Evolutionary conservation across 2,797 vertebrate species (phyloP).

Genomic region (Pseudotriccus pelzelni): DNA sequence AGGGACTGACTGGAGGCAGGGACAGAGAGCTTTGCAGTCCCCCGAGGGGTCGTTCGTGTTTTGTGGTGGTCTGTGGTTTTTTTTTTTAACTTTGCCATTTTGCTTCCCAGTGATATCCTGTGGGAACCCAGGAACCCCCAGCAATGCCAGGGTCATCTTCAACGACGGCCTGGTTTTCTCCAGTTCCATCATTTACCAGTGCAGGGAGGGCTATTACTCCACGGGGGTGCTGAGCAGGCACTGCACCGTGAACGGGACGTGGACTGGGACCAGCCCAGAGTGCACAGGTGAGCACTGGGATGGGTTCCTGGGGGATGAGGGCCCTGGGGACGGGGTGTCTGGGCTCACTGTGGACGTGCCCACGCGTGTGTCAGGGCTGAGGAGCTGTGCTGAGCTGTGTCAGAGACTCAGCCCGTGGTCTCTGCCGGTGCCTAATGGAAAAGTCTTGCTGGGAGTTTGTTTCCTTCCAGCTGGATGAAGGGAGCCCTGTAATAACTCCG

Average conservation of each 20-base stretch:
- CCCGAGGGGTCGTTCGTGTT: background rate
- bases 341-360: rapidly evolving
- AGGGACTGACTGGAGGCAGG: background rate
- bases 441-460: background rate
- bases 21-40: background rate
- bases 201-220: slow-evolving; percentile 93
- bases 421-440: background rate
- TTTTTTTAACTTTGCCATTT: background rate
- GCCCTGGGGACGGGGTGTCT: background rate
- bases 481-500: background rate
- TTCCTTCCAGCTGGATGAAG: background rate
- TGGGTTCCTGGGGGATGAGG: background rate
- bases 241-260: slow-evolving; percentile 95
- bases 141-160: slow-evolving; percentile 87
- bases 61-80: no score
- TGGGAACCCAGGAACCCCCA: slow-evolving; percentile 94
- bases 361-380: background rate
- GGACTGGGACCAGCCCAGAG: slow-evolving; percentile 93
- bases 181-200: slow-evolving; percentile 91
- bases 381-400: background rate
- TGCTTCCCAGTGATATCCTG: slow-evolving; percentile 88
- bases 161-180: slow-evolving; percentile 93
- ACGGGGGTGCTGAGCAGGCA: slow-evolving; percentile 93
- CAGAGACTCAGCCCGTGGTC: background rate
- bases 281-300: slow-evolving; percentile 84